These are phyloP conservation scores for Rapana venosa DNA, from an alignment of 2,888 invertebrate genomes.

Conservation along the genomic window DNA sequence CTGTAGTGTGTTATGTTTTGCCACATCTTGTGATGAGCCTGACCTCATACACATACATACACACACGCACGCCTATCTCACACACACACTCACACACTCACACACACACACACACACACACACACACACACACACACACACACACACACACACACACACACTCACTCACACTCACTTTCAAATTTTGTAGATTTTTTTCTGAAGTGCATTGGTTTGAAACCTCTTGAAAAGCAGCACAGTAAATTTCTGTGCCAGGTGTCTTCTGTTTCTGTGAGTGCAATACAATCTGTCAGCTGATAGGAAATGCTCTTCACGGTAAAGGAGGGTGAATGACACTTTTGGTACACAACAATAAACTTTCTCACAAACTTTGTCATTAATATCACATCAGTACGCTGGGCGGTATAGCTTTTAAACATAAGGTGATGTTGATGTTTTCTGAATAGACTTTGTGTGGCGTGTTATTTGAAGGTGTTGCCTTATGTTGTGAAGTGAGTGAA, in stretches of 20 bases:
- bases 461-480: too few species aligned
- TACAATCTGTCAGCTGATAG: background rate
- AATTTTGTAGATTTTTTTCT: too few species aligned
- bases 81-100: background rate
- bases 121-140: constrained; percentile 1
- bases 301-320: background rate
- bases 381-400: too few species aligned
- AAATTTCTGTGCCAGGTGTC: background rate
- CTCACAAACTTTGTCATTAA: too few species aligned
- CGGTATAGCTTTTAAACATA: too few species aligned
- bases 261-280: background rate
- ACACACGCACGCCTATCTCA: too few species aligned
- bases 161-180: too few species aligned
- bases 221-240: background rate
- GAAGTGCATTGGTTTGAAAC: too few species aligned
- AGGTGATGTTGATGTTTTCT: too few species aligned
- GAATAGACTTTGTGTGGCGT: too few species aligned
- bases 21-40: background rate
- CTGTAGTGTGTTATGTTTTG: too few species aligned
- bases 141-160: background rate
- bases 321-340: background rate
- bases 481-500: background rate
- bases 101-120: constrained; percentile 26
- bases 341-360: background rate
- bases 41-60: background rate